Evolutionary conservation across 1,140 invertebrate genomes (phyloP).

Genomic region (Leptestheria dahalacensis): DNA sequence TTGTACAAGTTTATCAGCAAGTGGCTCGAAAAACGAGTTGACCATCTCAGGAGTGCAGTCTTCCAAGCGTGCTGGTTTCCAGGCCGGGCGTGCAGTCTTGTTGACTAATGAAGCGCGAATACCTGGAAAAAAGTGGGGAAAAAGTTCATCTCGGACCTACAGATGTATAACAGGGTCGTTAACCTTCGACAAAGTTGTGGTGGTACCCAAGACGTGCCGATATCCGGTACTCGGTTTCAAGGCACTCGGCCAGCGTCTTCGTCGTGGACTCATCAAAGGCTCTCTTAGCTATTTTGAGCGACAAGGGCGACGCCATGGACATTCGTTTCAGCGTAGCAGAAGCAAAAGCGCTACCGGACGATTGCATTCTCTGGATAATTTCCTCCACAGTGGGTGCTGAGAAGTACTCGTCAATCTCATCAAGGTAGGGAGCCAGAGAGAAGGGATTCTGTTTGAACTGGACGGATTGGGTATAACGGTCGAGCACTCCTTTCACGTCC

Average conservation of each 20-base stretch:
- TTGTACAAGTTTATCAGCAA: no score
- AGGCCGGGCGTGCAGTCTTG: background rate
- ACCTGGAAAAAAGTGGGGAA: background rate
- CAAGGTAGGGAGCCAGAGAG: constrained; percentile 50
- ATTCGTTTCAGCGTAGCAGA: constrained; percentile 44
- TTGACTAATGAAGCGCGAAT: background rate
- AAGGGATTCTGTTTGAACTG: constrained; percentile 35
- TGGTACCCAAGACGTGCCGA: background rate
- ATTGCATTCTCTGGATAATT: constrained; percentile 59
- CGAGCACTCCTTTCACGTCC: constrained; percentile 26
- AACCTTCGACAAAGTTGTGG: background rate
- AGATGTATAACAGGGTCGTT: no score
- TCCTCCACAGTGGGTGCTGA: constrained; percentile 56
- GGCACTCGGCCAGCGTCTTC: background rate
- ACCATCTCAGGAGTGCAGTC: background rate
- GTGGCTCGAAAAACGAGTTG: background rate
- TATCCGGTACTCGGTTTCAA: background rate
- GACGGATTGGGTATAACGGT: constrained; percentile 25
- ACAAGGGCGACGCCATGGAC: constrained; percentile 16
- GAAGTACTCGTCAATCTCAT: constrained; percentile 72
- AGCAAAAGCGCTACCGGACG: constrained; percentile 52
- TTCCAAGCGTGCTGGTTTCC: background rate
- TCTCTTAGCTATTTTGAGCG: background rate
- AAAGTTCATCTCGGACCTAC: background rate
- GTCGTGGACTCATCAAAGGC: background rate